Evolutionary conservation across 2,797 vertebrate species (phyloP).

Genomic region (Petrocephalus sullivani): DNA sequence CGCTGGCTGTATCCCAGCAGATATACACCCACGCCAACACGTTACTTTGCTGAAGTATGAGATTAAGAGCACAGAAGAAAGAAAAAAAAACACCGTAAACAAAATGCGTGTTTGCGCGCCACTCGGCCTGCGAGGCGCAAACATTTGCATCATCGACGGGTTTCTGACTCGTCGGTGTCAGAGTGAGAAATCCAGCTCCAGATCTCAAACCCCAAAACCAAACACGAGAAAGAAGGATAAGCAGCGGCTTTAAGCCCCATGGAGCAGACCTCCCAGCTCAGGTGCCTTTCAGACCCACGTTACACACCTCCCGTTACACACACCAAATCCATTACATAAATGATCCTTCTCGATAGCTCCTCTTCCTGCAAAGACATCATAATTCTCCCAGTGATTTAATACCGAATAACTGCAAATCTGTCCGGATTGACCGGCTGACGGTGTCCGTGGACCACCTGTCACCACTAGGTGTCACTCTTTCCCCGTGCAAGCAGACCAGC

Average conservation of each 20-base stretch:
- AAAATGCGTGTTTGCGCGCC: not conserved
- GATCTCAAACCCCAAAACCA: not conserved
- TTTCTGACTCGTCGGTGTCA: slow-evolving; percentile 30
- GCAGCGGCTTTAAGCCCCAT: not conserved
- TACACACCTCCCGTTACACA: not conserved
- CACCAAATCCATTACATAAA: not conserved
- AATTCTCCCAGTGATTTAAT: no score
- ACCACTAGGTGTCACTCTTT: slow-evolving; percentile 25
- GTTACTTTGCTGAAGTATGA: slow-evolving; percentile 28
- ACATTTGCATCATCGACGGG: slow-evolving; percentile 26
- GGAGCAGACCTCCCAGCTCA: not conserved
- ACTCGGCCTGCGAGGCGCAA: slow-evolving; percentile 15
- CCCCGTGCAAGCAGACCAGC: not conserved
- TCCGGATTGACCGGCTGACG: not conserved
- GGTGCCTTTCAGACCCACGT: not conserved
- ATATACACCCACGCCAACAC: slow-evolving; percentile 14
- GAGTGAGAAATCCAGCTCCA: slow-evolving; percentile 22
- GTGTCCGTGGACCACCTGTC: not conserved
- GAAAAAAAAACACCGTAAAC: slow-evolving; percentile 24
- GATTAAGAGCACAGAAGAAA: slow-evolving; percentile 27
- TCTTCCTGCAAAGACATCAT: not conserved
- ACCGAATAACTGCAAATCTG: not conserved
- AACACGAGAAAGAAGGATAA: not conserved
- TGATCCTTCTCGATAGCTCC: not conserved
- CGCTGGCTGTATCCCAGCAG: slow-evolving; percentile 14